Evolutionary conservation across 2,888 invertebrate genomes (phyloP).

Genomic region (Lacanobia oleracea): DNA sequence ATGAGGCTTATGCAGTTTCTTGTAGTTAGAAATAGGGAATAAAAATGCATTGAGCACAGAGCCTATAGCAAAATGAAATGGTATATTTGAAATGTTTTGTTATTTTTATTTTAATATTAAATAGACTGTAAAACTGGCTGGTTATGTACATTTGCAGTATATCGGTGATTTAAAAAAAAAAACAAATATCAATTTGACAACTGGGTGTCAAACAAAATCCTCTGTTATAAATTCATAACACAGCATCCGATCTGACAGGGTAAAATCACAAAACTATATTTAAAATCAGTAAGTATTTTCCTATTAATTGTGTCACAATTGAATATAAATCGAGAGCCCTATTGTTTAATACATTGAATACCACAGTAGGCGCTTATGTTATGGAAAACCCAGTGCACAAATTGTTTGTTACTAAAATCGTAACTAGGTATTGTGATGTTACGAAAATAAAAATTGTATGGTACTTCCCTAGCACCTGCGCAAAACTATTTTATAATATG

Average conservation of each 20-base stretch:
- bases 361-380: background rate
- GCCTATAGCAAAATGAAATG: background rate
- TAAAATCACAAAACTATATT: conserved; percentile 20
- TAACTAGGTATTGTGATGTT: background rate
- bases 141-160: background rate
- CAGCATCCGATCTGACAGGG: background rate
- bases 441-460: conserved; percentile 10
- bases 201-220: background rate
- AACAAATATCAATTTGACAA: background rate
- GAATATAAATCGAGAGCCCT: background rate
- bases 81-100: background rate
- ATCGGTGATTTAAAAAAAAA: too few relatives aligned
- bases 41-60: conserved; percentile 34
- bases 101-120: too few relatives aligned
- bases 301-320: conserved; percentile 20
- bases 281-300: conserved; percentile 27
- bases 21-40: conserved; percentile 59
- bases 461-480: background rate
- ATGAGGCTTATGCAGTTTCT: conserved; percentile 65
- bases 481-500: conserved; percentile 1
- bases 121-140: too few relatives aligned
- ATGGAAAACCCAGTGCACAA: conserved; percentile 25
- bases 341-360: conserved; percentile 21
- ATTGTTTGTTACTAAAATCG: conserved; percentile 27
- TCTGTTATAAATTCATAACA: conserved; percentile 2